Evolutionary conservation across 2,113 vertebrate species (phyloP).

Genomic region (Chlorocebus sabaeus): DNA sequence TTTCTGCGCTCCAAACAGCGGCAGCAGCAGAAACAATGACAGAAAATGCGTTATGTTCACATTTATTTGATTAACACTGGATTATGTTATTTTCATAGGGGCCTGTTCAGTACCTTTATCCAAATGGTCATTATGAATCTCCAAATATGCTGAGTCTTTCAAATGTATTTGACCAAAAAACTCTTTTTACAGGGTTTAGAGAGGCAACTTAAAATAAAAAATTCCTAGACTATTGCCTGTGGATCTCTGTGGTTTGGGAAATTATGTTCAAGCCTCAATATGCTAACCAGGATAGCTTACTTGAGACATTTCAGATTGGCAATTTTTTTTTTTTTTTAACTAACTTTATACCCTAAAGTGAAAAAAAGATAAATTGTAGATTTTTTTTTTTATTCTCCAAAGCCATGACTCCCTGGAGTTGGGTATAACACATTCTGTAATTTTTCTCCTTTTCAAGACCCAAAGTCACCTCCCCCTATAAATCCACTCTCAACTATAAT

Average conservation of each 20-base stretch:
- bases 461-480: background rate
- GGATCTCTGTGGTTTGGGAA: background rate
- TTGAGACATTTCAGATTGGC: background rate
- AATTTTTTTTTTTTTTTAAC: background rate
- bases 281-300: background rate
- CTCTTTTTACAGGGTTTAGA: background rate
- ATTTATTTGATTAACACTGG: background rate
- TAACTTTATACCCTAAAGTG: background rate
- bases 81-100: background rate
- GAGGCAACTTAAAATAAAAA: background rate
- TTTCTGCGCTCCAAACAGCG: background rate
- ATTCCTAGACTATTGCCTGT: background rate
- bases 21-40: background rate
- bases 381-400: background rate
- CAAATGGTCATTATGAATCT: background rate
- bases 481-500: background rate
- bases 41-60: background rate
- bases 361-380: constrained; percentile 25
- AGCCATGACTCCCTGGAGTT: background rate
- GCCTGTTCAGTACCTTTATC: background rate
- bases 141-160: background rate
- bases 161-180: background rate
- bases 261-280: background rate
- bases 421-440: background rate
- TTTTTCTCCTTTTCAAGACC: constrained; percentile 24